phyloP scores from a whole-genome alignment of 53 echinoderm and acorn worm species.

The Apostichopus leukothele region DNA sequence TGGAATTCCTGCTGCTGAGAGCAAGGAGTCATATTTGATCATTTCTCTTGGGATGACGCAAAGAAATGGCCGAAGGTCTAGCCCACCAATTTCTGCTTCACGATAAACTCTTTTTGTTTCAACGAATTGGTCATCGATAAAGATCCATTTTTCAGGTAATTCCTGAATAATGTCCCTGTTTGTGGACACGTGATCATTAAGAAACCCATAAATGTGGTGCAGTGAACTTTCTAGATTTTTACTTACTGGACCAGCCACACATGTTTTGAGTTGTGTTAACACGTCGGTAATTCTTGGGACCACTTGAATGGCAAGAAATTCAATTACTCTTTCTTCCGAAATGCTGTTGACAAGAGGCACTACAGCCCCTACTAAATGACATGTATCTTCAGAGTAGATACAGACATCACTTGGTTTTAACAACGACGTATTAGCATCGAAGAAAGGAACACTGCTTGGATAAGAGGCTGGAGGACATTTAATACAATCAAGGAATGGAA shows the following conservation, averaged over 20 bases:
- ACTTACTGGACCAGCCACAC: neutral
- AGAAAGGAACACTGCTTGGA: constrained; percentile 40
- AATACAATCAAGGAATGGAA: constrained; percentile 11
- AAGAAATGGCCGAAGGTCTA: constrained; percentile 45
- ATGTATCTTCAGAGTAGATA: constrained; percentile 20
- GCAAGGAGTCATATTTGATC: constrained; percentile 29
- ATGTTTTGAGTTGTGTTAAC: neutral
- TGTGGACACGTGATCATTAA: neutral
- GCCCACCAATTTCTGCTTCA: neutral
- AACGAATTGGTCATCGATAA: constrained; percentile 30
- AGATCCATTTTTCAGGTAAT: constrained; percentile 43
- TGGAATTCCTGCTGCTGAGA: constrained; percentile 25
- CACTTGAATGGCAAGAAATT: neutral
- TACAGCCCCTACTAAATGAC: constrained; percentile 43
- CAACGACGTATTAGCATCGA: neutral
- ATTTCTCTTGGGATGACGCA: constrained; percentile 26
- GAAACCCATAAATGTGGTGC: constrained; percentile 38
- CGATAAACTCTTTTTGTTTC: neutral
- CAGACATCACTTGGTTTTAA: constrained; percentile 29
- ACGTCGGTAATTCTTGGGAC: neutral
- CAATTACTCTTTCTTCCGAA: neutral
- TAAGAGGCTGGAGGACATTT: constrained; percentile 19
- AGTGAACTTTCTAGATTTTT: neutral
- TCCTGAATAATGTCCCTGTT: neutral
- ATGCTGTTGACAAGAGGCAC: constrained; percentile 16